Base-by-base conservation (phyloP, 1,140 invertebrate species). In the Aphidius ervi region DNA sequence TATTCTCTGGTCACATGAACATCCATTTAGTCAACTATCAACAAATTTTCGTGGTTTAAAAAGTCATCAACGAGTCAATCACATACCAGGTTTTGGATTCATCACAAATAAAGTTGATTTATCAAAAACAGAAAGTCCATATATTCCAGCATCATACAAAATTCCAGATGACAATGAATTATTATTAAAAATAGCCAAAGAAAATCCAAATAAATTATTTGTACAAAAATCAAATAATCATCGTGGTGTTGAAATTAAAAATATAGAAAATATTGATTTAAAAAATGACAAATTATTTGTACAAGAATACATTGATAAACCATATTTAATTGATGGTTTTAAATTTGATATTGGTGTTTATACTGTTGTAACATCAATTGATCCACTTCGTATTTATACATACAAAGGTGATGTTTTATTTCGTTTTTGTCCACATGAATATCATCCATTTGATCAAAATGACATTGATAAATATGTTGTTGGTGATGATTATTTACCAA, bases 281-380 rank as follows among this genome's bases (percentile, higher is more conserved):
- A 80, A 83, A n/a, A 81, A 81, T 47, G 82, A 84, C 48, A 89
- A 87, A 39, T 90, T 88, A 42, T 99, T 98, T 77, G 83, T 98
- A 2, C 96, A 99, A 72, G 90, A 96, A 74, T 98, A 89, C 75
- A 83, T 92, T 20, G 83, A 89, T 55, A 89, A 87, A 63, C 95
- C 95, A 8, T 88, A 91, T 62, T 77, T 92, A 10, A 85, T 94
- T 4, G 91, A 92, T 72, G 91, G 90, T 0, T 85, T 93, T 73
- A 98, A 97, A 80, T 99, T 99, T 81, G 96, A 99, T 74, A 94
- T 99, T 73, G 96, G 96, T 16, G 86, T 98, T 20, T 99, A 99
- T 78, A 93, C 93, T 0, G 89, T 93, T 2, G 81, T 98, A 2
- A 97, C 95, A 0, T 96, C 93, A 0, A 84, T 98, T 1, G 85